Conservation (phyloP, 2,888 invertebrate species). For the Nebria brevicollis region DNA sequence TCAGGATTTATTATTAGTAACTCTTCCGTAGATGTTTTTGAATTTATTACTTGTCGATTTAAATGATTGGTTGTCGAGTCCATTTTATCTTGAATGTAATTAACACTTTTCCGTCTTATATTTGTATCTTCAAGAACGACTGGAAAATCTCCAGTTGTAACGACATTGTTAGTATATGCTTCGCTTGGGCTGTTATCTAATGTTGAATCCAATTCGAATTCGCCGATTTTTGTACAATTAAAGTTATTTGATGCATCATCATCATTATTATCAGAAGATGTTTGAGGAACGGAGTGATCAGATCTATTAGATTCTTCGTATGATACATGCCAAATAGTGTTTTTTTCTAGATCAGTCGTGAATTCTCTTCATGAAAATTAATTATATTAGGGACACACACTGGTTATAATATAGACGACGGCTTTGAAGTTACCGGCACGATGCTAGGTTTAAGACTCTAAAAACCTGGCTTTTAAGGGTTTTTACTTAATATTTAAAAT, state of each 20-base stretch:
- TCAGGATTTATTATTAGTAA: constrained; percentile 5
- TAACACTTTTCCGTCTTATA: not conserved
- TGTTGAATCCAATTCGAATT: constrained; percentile 8
- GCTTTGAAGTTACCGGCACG: too few species aligned
- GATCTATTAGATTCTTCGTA: constrained; percentile 55
- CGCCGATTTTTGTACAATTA: constrained; percentile 26
- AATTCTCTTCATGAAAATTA: constrained; percentile 52
- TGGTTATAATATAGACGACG: too few species aligned
- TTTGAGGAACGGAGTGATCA: constrained; percentile 11
- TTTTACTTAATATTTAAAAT: too few species aligned
- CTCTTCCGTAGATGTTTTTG: not conserved
- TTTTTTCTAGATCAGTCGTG: constrained; percentile 55
- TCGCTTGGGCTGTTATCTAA: not conserved
- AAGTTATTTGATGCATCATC: constrained; percentile 9
- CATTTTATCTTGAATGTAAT: constrained; percentile 9
- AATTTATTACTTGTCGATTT: not conserved
- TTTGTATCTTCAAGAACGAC: not conserved
- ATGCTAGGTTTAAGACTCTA: too few species aligned
- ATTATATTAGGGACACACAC: not conserved
- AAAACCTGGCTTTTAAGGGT: too few species aligned
- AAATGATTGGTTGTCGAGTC: not conserved
- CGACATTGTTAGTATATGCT: not conserved
- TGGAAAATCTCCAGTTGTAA: not conserved
- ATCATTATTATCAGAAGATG: not conserved
- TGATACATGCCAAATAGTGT: constrained; percentile 57